Conservation (phyloP, 2,888 invertebrate species). For the Carterocephalus palaemon region DNA sequence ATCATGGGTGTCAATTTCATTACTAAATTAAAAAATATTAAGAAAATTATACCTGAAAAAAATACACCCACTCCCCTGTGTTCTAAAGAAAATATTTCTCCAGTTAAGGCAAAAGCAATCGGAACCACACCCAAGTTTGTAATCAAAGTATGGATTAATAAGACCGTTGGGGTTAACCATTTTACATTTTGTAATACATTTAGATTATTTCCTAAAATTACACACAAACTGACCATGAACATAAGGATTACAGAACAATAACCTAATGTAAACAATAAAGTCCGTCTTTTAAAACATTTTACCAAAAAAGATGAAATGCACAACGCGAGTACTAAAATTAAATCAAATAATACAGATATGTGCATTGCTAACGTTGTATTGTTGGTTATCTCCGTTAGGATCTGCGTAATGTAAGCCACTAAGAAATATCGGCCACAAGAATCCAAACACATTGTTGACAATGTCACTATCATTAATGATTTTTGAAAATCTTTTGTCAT, state of each 20-base stretch:
- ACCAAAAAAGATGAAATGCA: constrained; percentile 38
- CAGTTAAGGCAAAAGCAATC: constrained; percentile 35
- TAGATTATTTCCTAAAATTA: constrained; percentile 33
- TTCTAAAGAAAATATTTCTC: constrained; percentile 43
- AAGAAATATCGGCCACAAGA: constrained; percentile 43
- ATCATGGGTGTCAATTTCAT: constrained; percentile 42
- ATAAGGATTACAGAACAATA: constrained; percentile 35
- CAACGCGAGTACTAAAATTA: constrained; percentile 36
- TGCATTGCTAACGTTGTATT: constrained; percentile 40
- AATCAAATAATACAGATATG: constrained; percentile 40
- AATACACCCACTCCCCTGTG: constrained; percentile 32
- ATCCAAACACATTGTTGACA: constrained; percentile 41
- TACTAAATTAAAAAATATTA: constrained; percentile 32
- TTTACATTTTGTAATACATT: constrained; percentile 1
- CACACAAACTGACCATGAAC: constrained; percentile 36
- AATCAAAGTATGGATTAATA: constrained; percentile 39
- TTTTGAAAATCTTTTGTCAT: constrained; percentile 39
- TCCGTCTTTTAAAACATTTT: constrained; percentile 38
- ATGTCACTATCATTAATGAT: constrained; percentile 35
- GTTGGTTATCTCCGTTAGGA: constrained; percentile 39
- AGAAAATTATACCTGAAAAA: constrained; percentile 36
- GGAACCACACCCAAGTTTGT: constrained; percentile 40
- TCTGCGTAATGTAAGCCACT: constrained; percentile 41
- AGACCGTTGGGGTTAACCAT: constrained; percentile 32
- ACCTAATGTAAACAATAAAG: constrained; percentile 40